Evolutionary conservation across 2,888 invertebrate genomes (phyloP).

Genomic region (Kryphioiulus occultus): DNA sequence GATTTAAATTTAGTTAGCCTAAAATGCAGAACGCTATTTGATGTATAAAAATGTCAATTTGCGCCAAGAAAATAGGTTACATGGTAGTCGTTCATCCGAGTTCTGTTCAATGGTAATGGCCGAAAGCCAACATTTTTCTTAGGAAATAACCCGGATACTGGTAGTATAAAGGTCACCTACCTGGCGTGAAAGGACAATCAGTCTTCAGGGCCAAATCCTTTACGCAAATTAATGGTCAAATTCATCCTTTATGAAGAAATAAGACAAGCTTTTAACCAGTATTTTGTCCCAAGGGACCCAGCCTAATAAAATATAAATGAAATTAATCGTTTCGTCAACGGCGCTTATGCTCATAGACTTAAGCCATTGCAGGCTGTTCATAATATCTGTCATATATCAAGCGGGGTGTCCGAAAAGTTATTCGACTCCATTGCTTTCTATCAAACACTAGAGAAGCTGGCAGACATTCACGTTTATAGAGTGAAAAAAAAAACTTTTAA

Average conservation of each 20-base stretch:
- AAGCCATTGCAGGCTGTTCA: background rate
- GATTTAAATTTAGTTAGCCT: background rate
- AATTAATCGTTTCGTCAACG: background rate
- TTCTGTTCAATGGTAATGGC: background rate
- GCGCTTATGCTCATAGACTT: background rate
- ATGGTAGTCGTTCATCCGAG: background rate
- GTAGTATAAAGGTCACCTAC: background rate
- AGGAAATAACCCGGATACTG: background rate
- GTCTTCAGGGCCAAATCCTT: background rate
- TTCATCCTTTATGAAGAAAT: background rate
- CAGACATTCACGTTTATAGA: too few relatives aligned
- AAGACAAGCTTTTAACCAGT: background rate
- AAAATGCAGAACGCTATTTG: background rate
- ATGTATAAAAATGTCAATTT: background rate
- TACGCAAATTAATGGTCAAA: background rate
- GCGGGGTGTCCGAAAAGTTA: background rate
- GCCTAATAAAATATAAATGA: background rate
- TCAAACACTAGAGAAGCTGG: too few relatives aligned
- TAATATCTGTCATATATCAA: background rate
- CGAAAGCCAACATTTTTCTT: background rate
- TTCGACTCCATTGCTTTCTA: too few relatives aligned
- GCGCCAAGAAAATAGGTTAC: constrained; percentile 15
- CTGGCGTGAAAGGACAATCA: background rate
- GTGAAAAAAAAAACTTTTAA: too few relatives aligned
- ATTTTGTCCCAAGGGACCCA: background rate